Evolutionary conservation across 2,888 invertebrate genomes (phyloP).

Genomic region (Callyntrura guangdongensis): DNA sequence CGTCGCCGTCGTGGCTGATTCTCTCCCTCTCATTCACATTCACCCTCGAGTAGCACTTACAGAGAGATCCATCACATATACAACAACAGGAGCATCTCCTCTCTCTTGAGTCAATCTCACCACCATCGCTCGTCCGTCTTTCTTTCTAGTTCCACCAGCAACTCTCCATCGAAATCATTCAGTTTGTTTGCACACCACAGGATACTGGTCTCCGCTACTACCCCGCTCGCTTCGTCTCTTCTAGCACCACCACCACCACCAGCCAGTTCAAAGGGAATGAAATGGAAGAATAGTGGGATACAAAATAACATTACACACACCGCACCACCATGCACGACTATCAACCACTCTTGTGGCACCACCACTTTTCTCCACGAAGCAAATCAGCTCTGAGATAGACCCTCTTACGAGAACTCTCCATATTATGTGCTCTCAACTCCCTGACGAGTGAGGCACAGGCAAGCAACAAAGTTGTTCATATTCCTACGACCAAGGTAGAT

Average conservation of each 20-base stretch:
- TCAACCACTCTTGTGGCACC: constrained; percentile 56
- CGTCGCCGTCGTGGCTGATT: background rate
- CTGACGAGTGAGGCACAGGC: constrained; percentile 29
- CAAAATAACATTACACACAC: constrained; percentile 44
- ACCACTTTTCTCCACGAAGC: constrained; percentile 24
- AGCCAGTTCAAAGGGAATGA: constrained; percentile 11
- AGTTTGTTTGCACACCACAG: constrained; percentile 52
- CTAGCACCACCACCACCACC: constrained; percentile 38
- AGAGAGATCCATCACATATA: background rate
- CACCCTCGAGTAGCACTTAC: constrained; percentile 24
- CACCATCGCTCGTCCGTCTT: background rate
- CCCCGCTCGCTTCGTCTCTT: background rate
- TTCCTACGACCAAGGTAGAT: background rate
- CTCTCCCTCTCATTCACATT: background rate
- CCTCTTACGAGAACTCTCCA: constrained; percentile 3
- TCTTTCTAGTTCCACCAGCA: constrained; percentile 49
- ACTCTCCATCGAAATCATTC: background rate
- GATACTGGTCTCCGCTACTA: constrained; percentile 28
- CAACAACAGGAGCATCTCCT: constrained; percentile 8
- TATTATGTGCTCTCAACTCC: background rate
- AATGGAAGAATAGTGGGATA: constrained; percentile 8
- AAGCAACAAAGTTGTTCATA: constrained; percentile 1
- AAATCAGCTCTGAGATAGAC: constrained; percentile 1
- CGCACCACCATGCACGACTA: constrained; percentile 58
- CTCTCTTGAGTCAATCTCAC: constrained; percentile 35